Percentiles rank a stretch among this genome's conserved stretches.
Evolutionary conservation across 2,113 vertebrate genomes (phyloP).

Genomic region (Lontra canadensis): DNA sequence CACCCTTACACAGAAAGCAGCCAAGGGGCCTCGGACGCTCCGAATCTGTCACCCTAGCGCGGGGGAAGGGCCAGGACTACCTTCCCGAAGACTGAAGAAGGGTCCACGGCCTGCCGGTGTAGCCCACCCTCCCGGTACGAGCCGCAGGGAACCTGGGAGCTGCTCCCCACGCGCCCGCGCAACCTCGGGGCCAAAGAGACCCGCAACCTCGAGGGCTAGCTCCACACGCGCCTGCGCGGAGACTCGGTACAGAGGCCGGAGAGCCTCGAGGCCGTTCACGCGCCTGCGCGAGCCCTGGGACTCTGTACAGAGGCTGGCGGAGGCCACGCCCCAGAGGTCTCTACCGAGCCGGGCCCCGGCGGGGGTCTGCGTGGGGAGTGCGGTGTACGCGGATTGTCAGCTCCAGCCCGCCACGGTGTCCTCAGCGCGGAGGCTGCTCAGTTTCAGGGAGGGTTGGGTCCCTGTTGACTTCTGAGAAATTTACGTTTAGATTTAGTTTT

Average conservation of each 20-base stretch:
- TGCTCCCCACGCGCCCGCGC: too few species aligned
- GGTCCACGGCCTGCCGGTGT: background rate
- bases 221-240: background rate
- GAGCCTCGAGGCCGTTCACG: background rate
- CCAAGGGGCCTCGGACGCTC: background rate
- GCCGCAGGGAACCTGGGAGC: background rate
- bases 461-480: background rate
- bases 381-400: accelerated
- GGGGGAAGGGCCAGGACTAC: background rate
- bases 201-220: too few species aligned
- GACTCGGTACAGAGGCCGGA: accelerated
- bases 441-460: background rate
- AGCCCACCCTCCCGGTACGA: background rate
- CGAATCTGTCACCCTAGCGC: background rate
- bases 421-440: too few species aligned
- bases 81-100: accelerated
- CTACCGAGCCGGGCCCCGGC: accelerated
- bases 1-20: background rate
- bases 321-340: background rate
- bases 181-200: accelerated
- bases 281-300: background rate
- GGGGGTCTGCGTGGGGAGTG: accelerated
- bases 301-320: accelerated
- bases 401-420: background rate
- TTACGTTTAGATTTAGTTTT: background rate